Percentiles rank a stretch among this genome's conserved stretches.
Evolutionary conservation across 2,888 invertebrate species (phyloP).

Genomic region (Crocallis elinguaria): DNA sequence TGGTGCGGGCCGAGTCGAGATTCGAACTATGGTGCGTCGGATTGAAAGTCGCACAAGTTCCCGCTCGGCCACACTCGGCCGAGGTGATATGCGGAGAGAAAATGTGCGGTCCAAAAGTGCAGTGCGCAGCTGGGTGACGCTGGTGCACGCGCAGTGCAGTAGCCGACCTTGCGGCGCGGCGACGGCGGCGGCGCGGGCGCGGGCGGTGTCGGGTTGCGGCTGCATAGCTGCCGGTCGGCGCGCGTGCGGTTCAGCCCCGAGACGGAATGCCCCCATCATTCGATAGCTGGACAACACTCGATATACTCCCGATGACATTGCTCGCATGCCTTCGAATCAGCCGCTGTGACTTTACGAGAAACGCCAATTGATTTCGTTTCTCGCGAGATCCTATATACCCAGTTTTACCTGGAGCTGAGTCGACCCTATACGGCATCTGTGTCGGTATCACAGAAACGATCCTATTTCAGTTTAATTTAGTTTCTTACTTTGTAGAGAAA

Average conservation of each 20-base stretch:
- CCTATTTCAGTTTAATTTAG: conserved; percentile 22
- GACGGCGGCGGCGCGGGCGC: conserved; percentile 53
- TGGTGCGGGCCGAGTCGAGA: too few species aligned
- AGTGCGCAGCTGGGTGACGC: conserved; percentile 52
- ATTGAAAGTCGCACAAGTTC: too few species aligned
- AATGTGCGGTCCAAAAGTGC: conserved; percentile 26
- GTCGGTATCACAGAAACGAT: conserved; percentile 17
- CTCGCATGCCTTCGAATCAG: conserved; percentile 63
- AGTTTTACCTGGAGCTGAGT: conserved; percentile 1
- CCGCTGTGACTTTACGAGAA: conserved; percentile 61
- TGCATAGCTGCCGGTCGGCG: conserved; percentile 76
- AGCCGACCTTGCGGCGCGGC: conserved; percentile 77
- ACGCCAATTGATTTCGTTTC: conserved; percentile 45
- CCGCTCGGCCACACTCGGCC: too few species aligned
- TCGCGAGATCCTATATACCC: conserved; percentile 32
- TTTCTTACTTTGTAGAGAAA: conserved; percentile 9
- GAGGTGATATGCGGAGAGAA: not conserved
- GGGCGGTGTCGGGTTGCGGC: conserved; percentile 68
- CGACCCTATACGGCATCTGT: conserved; percentile 9
- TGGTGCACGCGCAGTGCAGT: conserved; percentile 71
- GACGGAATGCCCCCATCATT: conserved; percentile 77
- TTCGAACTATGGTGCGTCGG: too few species aligned
- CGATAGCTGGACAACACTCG: conserved; percentile 73
- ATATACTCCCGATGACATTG: conserved; percentile 72
- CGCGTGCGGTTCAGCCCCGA: conserved; percentile 76